phyloP scores from a whole-genome alignment of 2,888 invertebrate genomes.

The Drymonia ruficornis region DNA sequence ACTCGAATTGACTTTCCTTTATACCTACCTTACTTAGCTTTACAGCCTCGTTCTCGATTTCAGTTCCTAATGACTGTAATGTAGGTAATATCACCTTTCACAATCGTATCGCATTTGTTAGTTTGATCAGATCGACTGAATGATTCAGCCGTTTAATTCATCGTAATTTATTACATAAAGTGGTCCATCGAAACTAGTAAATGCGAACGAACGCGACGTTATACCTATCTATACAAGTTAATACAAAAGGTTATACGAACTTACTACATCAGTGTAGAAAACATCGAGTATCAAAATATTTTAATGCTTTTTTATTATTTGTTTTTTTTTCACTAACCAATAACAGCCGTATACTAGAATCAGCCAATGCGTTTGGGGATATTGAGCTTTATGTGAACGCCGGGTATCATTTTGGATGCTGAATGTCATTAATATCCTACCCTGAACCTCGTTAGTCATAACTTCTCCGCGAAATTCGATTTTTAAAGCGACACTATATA shows the following conservation, averaged over 20 bases:
- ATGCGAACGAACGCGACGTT: constrained; percentile 65
- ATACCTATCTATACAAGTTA: constrained; percentile 65
- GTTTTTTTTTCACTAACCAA: constrained; percentile 82
- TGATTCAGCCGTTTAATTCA: constrained; percentile 18
- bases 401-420: constrained; percentile 58
- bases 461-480: constrained; percentile 13
- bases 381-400: constrained; percentile 72
- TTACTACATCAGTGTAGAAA: constrained; percentile 81
- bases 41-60: constrained; percentile 30
- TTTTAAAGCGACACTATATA: constrained; percentile 20
- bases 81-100: constrained; percentile 51
- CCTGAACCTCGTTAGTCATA: constrained; percentile 15
- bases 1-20: constrained; percentile 32
- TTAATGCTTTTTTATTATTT: constrained; percentile 76
- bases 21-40: constrained; percentile 18
- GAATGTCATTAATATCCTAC: constrained; percentile 48
- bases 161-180: constrained; percentile 31
- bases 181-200: constrained; percentile 57
- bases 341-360: constrained; percentile 83
- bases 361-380: constrained; percentile 78
- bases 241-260: constrained; percentile 67
- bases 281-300: constrained; percentile 84
- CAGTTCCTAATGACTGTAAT: constrained; percentile 42
- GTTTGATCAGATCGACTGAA: constrained; percentile 32
- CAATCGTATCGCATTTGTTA: constrained; percentile 63